Conservation (phyloP, 2,888 invertebrate species). For the Eucera pruinosa region DNA sequence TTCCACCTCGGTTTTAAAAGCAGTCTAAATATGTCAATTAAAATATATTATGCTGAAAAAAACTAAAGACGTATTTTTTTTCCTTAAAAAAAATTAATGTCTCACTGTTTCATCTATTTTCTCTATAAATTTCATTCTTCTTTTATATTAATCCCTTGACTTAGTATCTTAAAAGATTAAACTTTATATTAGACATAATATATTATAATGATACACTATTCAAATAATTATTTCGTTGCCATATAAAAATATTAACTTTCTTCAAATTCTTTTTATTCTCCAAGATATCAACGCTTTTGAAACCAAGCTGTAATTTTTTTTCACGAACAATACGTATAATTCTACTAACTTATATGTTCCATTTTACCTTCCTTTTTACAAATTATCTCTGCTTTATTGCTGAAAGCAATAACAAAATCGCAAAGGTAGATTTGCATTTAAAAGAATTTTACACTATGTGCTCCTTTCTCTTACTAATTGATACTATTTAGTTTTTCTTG, state of each 20-base stretch:
- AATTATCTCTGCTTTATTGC: conserved; percentile 61
- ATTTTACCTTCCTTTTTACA: conserved; percentile 59
- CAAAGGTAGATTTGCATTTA: conserved; percentile 49
- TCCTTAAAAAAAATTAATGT: conserved; percentile 27
- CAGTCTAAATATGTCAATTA: conserved; percentile 57
- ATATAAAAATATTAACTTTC: conserved; percentile 72
- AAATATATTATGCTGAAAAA: conserved; percentile 64
- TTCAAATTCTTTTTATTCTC: conserved; percentile 59
- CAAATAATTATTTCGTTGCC: conserved; percentile 66
- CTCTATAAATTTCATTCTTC: conserved; percentile 31
- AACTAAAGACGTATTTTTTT: conserved; percentile 39
- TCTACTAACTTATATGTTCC: conserved; percentile 58
- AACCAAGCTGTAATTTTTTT: conserved; percentile 59
- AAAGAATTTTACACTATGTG: conserved; percentile 57
- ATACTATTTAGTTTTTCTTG: conserved; percentile 51
- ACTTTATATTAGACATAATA: conserved; percentile 64
- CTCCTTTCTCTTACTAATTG: conserved; percentile 47
- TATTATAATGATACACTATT: conserved; percentile 62
- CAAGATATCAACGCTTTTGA: conserved; percentile 63
- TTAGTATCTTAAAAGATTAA: conserved; percentile 63
- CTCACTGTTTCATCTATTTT: conserved; percentile 22
- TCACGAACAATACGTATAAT: conserved; percentile 55
- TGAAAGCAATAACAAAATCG: conserved; percentile 58
- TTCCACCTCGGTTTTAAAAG: conserved; percentile 54
- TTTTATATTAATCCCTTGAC: conserved; percentile 52